Base-by-base conservation (phyloP, 2,113 vertebrate genomes). In the Cygnus buccinator region DNA sequence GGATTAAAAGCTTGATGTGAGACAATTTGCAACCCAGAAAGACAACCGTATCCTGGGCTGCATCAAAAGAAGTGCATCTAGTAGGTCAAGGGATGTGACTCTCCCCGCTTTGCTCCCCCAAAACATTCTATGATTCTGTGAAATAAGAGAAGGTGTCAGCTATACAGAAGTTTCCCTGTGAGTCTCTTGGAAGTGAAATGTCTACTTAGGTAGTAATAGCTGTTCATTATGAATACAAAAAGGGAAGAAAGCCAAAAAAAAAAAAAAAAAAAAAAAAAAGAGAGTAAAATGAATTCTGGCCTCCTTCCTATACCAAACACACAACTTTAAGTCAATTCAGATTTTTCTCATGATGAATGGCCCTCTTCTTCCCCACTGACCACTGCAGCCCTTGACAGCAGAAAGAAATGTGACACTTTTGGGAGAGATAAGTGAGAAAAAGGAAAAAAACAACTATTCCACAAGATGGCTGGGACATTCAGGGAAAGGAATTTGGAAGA, bases 381-480 rank as follows among this genome's bases (percentile, higher is more conserved):
- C 6, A 37, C 16, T 35, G 16, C 6, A 82, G 33, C 2, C 16
- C 3, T 25, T n/a, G 23, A 75, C 2, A 79, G 6, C 2, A 72
- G 35, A 9, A 75, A 90, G 19, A 0, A 50, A 16, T 16, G 9
- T 4, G 19, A 58, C 0, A 6, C 8, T 2, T 52, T 20, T 29
- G 7, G 22, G 26, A 70, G 4, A 74, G 6, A 73, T 84, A 76
- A 73, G 13, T 19, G 17, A 63, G 6, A n/a, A 73, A 2, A 84
- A 39, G 3, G 3, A 75, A 23, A 58, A 11, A 37, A 75, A 29
- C 1, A 72, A 25, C 4, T 17, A 63, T 52, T 3, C 2, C 11
- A 43, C 13, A 52, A 65, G 12, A 66, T 37, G 16, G 13, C 50
- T 3, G 16, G 2, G 14, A 8, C 9, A 28, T 2, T 46, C 5